These are phyloP conservation scores for Hyalella azteca DNA, from an alignment of 2,888 invertebrate genomes.

Conservation along the genomic window DNA sequence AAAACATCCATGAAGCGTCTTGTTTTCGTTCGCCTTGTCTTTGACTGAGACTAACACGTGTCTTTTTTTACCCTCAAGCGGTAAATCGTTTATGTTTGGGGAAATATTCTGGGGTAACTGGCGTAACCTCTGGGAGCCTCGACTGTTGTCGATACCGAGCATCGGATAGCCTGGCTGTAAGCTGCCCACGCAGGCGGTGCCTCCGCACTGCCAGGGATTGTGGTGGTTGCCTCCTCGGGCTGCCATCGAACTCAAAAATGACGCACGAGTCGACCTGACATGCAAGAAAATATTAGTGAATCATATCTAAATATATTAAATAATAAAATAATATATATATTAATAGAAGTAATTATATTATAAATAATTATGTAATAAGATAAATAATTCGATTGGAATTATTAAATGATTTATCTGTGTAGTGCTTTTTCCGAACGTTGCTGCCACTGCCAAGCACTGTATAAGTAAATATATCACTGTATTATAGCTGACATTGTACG, in stretches of 20 bases:
- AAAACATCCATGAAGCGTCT: background rate
- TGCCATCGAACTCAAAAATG: conserved; percentile 17
- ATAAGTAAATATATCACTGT: too few relatives aligned
- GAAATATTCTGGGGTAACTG: background rate
- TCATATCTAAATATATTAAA: background rate
- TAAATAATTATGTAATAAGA: background rate
- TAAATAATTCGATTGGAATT: background rate
- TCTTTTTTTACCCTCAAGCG: background rate
- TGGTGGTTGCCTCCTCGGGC: conserved; percentile 15
- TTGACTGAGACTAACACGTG: background rate
- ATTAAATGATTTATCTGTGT: background rate
- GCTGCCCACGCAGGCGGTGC: background rate
- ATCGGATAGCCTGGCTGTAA: background rate
- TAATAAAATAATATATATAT: too few relatives aligned
- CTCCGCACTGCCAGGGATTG: conserved; percentile 29
- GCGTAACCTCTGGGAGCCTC: background rate
- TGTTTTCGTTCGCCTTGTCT: background rate
- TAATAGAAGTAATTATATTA: background rate
- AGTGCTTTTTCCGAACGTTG: too few relatives aligned
- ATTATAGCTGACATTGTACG: too few relatives aligned
- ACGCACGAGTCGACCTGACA: conserved; percentile 6
- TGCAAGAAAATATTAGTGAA: background rate
- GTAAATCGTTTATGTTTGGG: background rate
- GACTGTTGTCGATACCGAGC: background rate
- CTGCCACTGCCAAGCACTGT: too few relatives aligned